Evolutionary conservation across 1,140 invertebrate species (phyloP).

Genomic region (Steinernema khuongi): DNA sequence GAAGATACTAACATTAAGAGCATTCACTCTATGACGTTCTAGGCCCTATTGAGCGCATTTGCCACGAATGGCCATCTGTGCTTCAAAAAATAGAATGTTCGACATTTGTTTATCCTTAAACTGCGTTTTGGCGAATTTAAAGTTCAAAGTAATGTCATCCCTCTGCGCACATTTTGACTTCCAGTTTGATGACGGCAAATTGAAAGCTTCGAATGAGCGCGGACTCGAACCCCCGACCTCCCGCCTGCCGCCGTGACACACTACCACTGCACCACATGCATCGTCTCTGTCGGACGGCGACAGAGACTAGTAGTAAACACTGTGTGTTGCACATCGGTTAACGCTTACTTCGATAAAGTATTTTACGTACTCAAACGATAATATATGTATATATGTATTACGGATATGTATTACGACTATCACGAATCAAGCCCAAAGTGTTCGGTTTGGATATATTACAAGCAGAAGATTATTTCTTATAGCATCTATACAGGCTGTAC

Average conservation of each 20-base stretch:
- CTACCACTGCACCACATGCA: not conserved
- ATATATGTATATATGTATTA: too few species aligned
- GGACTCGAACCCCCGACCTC: not conserved
- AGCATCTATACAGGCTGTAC: too few species aligned
- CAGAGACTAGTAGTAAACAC: not conserved
- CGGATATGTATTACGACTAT: too few species aligned
- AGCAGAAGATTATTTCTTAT: too few species aligned
- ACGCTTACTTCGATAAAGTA: too few species aligned
- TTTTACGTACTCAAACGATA: too few species aligned
- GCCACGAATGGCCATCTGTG: not conserved
- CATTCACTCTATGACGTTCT: not conserved
- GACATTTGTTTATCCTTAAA: not conserved
- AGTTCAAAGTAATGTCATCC: constrained; percentile 7
- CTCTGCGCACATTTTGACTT: constrained; percentile 26
- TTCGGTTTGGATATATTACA: too few species aligned
- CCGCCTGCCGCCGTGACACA: not conserved
- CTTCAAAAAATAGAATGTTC: not conserved
- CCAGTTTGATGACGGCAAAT: constrained; percentile 8
- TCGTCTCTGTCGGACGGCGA: not conserved
- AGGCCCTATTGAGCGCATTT: not conserved
- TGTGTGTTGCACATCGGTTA: too few species aligned
- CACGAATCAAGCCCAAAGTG: too few species aligned
- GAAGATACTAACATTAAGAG: not conserved
- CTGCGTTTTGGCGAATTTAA: not conserved
- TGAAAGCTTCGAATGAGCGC: constrained; percentile 11